Percentiles rank a stretch among this genome's conserved stretches.
Conservation (phyloP, 2,888 invertebrate genomes). For the Drosophila monieri region DNA sequence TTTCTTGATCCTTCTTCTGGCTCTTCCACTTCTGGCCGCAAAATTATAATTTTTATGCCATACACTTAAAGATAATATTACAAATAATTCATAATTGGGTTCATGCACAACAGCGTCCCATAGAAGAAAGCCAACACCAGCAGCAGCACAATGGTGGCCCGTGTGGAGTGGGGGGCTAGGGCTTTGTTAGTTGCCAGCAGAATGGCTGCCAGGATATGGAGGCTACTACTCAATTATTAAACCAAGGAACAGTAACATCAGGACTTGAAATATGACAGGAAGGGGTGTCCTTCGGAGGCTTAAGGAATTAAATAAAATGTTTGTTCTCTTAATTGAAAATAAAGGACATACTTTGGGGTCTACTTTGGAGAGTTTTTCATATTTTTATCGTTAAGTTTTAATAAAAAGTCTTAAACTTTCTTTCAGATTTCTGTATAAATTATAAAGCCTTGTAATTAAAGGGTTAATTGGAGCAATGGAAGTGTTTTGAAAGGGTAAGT, state of each 20-base stretch:
- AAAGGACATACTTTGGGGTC: neutral
- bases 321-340: neutral
- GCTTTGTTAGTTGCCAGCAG: conserved; percentile 41
- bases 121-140: conserved; percentile 34
- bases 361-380: neutral
- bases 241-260: conserved; percentile 30
- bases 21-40: conserved; percentile 38
- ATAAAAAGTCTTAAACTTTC: too few species aligned
- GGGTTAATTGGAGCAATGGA: too few species aligned
- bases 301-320: conserved; percentile 1
- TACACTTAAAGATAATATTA: conserved; percentile 75
- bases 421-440: too few species aligned
- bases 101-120: conserved; percentile 31
- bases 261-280: conserved; percentile 13
- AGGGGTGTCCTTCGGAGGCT: neutral
- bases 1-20: conserved; percentile 45
- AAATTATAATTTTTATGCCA: conserved; percentile 73
- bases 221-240: conserved; percentile 55
- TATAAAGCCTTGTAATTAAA: too few species aligned
- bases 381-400: too few species aligned
- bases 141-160: conserved; percentile 27
- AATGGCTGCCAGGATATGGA: conserved; percentile 37
- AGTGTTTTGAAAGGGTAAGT: too few species aligned
- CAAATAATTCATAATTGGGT: conserved; percentile 59
- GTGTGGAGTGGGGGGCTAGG: neutral